Base-by-base conservation (phyloP, 2,888 invertebrate genomes). In the Apamea epomidion region DNA sequence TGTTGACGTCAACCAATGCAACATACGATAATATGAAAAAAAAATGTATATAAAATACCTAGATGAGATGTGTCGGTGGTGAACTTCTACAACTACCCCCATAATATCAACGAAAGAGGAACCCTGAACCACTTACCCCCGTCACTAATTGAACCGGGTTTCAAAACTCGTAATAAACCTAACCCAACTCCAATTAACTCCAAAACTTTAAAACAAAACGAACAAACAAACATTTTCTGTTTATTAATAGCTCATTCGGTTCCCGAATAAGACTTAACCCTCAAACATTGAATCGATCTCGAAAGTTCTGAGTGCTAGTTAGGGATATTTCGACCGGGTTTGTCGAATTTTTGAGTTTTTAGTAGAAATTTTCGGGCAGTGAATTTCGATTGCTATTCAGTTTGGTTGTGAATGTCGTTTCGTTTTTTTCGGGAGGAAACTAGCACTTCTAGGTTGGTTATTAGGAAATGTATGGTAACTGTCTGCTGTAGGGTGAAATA, bases 101-200 rank as follows among this genome's bases (percentile, higher is more conserved):
- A 18, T 68, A 67, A 67, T 60, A 67, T 54, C 21, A 37, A 65
- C 54, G n/a, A 70, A 16, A 5, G 6, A 37, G 18, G 21, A 81
- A 78, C 45, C 76, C 14, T 42, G 29, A 68, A 75, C 64, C 75
- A 80, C 72, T 76, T 54, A 65, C 45, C 64, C 29, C 58, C 74
- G n/a, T 70, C 76, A 76, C 72, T 82, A 88, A 89, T 84, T 87
- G 45, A 82, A 84, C 71, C 70, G 29, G 71, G 76, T 73, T 82
- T 74, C 75, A 64, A 67, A 80, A 62, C 68, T 71, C 80, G 54
- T 64, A 86, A 79, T 84, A 86, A 85, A 85, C 70, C 77, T 80
- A 78, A 62, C 81, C 80, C 58, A 89, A 88, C 86, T 89, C 92
- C 92, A 92, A 93, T 92, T 92, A 92, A 86, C 86, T 29, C 87